Base-by-base conservation (phyloP, 2,888 invertebrate species). In the Noctua janthe region DNA sequence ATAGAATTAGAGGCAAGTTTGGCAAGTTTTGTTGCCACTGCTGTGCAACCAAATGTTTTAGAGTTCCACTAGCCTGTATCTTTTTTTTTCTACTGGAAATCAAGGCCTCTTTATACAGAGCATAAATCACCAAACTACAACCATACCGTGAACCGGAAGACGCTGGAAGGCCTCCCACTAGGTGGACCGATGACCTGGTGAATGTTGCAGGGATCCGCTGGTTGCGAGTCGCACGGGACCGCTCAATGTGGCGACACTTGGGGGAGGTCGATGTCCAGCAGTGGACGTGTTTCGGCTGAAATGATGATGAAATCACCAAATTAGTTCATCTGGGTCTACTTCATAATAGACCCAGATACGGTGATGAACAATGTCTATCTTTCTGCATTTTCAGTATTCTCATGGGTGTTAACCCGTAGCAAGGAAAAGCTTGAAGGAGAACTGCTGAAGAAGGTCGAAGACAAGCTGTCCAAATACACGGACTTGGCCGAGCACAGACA, bases 391-490 rank as follows among this genome's bases (percentile, higher is more conserved):
- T 15, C 94, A 97, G 97, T 95, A 0, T 96, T 94, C 89, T 92
- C 95, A 1, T 97, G 96, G 96, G 91, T 97, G 8, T 89, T 97
- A 0, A 94, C 96, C 6, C 92, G 96, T 29, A 92, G 81, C 81
- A 96, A 95, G 71, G 94, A 94, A 0, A 94, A 93, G 43, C 90
- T 96, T 0, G 91, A 95, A 78, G 96, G 95, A 0, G 94, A 94
- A 0, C 86, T 86, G 0, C 82, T 96, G 64, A 95, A 94, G 87
- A 94, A 93, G 49, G 93, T 97, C 0, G 96, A 97, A 83, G 91
- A 93, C 47, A 90, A 92, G 1, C 84, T 97, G 1, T 94, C 95
- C 0, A 95, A 95, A 74, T 96, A 96, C 81, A n/a, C 95, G 0
- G 96, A 96, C 56, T 80, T 97, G 66, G 92, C 94, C 4, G 95